Percentiles rank a stretch among this genome's conserved stretches.
phyloP scores from a whole-genome alignment of 2,113 vertebrate genomes.

The Rhabdomys dilectus region DNA sequence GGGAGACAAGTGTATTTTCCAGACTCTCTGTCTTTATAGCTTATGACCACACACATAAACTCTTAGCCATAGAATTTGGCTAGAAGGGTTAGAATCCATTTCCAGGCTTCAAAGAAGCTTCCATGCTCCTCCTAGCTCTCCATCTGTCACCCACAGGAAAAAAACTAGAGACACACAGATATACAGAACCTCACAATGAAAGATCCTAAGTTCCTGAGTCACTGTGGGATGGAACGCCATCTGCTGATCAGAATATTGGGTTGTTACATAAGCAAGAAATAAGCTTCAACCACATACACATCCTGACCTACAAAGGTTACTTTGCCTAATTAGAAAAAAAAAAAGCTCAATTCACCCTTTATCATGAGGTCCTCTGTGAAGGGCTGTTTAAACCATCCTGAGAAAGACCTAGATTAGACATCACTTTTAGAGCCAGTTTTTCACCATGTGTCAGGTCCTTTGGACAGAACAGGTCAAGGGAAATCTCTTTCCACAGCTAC shows the following conservation, averaged over 20 bases:
- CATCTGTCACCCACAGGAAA: not conserved
- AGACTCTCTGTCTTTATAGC: not conserved
- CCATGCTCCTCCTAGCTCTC: not conserved
- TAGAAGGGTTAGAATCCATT: not conserved
- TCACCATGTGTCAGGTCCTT: not conserved
- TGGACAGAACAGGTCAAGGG: rapidly evolving
- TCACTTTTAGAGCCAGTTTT: not conserved
- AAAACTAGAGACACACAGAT: not conserved
- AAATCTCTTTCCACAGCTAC: rapidly evolving
- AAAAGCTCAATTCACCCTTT: not conserved
- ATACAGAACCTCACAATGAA: not conserved
- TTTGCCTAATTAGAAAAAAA: not conserved
- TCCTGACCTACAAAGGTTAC: rapidly evolving
- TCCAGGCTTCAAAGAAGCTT: no score
- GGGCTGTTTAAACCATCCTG: not conserved
- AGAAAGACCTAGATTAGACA: not conserved
- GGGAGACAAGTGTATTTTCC: no score
- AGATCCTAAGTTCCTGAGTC: not conserved
- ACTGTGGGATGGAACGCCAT: not conserved
- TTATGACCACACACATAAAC: rapidly evolving
- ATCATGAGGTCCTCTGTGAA: not conserved
- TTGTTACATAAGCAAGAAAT: not conserved
- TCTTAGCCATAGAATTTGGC: no score
- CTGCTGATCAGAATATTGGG: not conserved
- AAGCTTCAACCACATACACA: not conserved